Conservation (phyloP, 1,140 invertebrate species). For the Chrysoperla carnea region DNA sequence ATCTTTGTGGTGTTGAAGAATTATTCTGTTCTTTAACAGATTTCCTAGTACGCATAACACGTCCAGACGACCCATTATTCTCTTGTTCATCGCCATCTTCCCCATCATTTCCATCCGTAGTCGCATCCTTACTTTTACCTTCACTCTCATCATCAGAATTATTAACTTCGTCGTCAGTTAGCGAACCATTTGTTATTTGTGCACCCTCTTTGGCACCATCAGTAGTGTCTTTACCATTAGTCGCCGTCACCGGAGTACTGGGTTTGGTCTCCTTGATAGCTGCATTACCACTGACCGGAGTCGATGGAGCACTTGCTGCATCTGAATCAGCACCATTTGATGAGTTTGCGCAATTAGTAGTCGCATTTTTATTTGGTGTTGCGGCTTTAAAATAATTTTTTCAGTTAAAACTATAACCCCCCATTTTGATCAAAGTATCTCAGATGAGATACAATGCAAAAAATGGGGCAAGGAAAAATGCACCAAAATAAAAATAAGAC, state of each 20-base stretch:
- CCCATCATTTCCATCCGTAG: slow-evolving; percentile 7
- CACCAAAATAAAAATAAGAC: slow-evolving; percentile 8
- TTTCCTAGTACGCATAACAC: neutral
- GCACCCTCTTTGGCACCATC: neutral
- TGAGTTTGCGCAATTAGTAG: no score
- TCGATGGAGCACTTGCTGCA: no score
- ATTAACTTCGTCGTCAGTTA: slow-evolving; percentile 73
- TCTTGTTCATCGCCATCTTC: slow-evolving; percentile 13
- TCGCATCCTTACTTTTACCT: slow-evolving; percentile 41
- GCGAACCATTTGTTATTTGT: slow-evolving; percentile 46
- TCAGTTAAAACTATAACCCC: no score
- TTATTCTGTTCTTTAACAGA: neutral
- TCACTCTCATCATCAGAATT: slow-evolving; percentile 88
- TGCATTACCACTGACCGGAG: slow-evolving; percentile 9
- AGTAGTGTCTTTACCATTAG: neutral
- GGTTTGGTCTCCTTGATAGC: slow-evolving; percentile 20
- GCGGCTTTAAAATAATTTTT: no score
- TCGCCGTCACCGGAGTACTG: neutral
- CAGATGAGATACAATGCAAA: neutral
- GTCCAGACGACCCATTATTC: slow-evolving; percentile 23
- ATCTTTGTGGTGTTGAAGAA: neutral
- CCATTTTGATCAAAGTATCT: neutral
- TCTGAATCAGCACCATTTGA: no score
- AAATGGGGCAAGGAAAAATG: neutral
- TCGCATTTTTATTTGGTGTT: no score